Percentiles rank a stretch among this genome's conserved stretches.
These are phyloP conservation scores for Centropus unirufus DNA, from an alignment of 2,113 vertebrate genomes.

Conservation along the genomic window DNA sequence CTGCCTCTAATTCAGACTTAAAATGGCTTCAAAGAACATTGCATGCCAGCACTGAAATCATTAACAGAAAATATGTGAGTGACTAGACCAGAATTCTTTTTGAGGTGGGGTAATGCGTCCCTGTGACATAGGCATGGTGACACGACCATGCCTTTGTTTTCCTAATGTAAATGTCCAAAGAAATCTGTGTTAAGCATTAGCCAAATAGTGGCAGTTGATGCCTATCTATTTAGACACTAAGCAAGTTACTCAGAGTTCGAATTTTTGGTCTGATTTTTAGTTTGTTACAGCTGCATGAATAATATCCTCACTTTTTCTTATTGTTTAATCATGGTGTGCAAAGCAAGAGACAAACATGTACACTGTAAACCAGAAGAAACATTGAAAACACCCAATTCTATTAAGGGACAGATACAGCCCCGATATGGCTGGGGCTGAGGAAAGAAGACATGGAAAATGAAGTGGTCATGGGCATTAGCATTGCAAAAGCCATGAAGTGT, in stretches of 20 bases:
- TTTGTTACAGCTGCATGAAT: neutral
- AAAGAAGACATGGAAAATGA: neutral
- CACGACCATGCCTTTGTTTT: conserved; percentile 23
- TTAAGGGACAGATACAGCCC: neutral
- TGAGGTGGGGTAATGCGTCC: neutral
- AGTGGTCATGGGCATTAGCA: neutral
- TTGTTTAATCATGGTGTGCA: neutral
- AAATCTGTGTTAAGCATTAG: neutral
- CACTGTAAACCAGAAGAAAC: neutral
- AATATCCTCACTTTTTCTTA: neutral
- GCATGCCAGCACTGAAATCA: neutral
- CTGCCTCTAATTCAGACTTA: neutral
- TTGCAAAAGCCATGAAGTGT: neutral
- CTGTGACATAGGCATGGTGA: conserved; percentile 3
- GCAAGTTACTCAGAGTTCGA: neutral
- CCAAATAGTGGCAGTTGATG: neutral
- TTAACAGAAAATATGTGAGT: neutral
- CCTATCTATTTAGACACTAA: neutral
- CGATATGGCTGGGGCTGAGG: neutral
- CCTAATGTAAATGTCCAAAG: neutral
- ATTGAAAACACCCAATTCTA: neutral
- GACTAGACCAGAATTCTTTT: neutral
- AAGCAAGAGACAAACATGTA: neutral
- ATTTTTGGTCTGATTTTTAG: neutral
- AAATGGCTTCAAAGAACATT: neutral